Base-by-base conservation (phyloP, 2,888 invertebrate genomes). In the Choristoneura rosaceana region DNA sequence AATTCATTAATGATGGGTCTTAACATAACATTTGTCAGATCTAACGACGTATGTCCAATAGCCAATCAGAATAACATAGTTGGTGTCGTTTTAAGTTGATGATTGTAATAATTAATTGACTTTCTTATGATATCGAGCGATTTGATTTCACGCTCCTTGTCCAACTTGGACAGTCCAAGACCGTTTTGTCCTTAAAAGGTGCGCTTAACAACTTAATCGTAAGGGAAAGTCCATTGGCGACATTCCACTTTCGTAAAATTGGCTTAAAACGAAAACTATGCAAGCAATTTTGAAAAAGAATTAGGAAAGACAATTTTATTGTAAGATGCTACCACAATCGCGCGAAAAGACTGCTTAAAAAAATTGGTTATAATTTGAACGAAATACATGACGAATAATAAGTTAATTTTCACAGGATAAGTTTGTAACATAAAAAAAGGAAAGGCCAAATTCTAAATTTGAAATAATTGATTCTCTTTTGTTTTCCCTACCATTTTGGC, bases 71-170 rank as follows among this genome's bases (percentile, higher is more conserved):
- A 14, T 50, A 59, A 71, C n/a, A 41, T 15, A 64, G 43, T 68
- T 59, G 59, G 33, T 73, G 45, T 62, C 1, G 52, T 2, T 52
- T 17, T 52, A 62, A 61, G 45, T 66, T 66, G 58, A 62, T 59
- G n/a, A 62, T 71, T 45, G 43, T 61, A 71, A 67, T 68, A 68
- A 71, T 59, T 9, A n/a, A 38, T 63, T 55, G 47, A 47, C 38
- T 50, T 62, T 63, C 33, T 33, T n/a, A n/a, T n/a, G n/a, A n/a
- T n/a, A n/a, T n/a, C n/a, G n/a, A 14, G 17, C 17, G 25, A 38
- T 63, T 68, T 33, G 33, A 50, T 63, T 68, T 63, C 41, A 59
- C 63, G 52, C 52, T 33, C 43, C 43, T 45, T 34, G 45, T 67
- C 38, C 38, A 38, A 38, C 38, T 38, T 5, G 38, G 38, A 7